Base-by-base conservation (phyloP, 2,888 invertebrate genomes). In the Phyto melanocephala region DNA sequence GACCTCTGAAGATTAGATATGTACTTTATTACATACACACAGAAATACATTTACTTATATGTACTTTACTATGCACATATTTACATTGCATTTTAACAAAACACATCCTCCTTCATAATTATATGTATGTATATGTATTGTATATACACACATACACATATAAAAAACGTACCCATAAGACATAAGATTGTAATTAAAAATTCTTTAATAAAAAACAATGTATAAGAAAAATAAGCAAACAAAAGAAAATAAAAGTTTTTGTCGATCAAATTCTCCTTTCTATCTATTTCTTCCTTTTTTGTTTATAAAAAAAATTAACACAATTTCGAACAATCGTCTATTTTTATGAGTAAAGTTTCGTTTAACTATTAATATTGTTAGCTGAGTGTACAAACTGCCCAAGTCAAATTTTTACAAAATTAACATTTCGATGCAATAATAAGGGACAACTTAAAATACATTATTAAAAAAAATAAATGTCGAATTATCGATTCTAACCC, bases 261-360 rank as follows among this genome's bases (percentile, higher is more conserved):
- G 42, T 63, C 70, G 56, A 54, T 63, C 68, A 65, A 70, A 71
- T 40, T 62, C 62, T 56, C 33, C 37, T 58, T 71, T 63, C 65
- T 74, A 67, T 80, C 72, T 52, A 35, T 67, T 79, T 22, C 45
- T 80, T 81, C 63, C 67, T 67, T 75, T n/a, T n/a, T 63, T 76
- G 75, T 82, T 74, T 78, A 45, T 58, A 63, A 62, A 80, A 72
- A 71, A 71, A 35, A 77, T 82, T 80, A 85, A 80, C 81, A 84
- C 80, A 85, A 84, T 86, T 86, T 84, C 83, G 82, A 82, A 82
- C 80, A 71, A 63, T 78, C 84, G 84, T 84, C 84, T 83, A 84
- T 84, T 85, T 86, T 86, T 85, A 86, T 84, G 84, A 81, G 81
- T 45, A 84, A 86, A 86, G 85, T 86, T 86, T 84, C 80, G 75